These are phyloP conservation scores for Stomatorhinus walkeri DNA, from an alignment of 2,797 vertebrate species.

Conservation along the genomic window DNA sequence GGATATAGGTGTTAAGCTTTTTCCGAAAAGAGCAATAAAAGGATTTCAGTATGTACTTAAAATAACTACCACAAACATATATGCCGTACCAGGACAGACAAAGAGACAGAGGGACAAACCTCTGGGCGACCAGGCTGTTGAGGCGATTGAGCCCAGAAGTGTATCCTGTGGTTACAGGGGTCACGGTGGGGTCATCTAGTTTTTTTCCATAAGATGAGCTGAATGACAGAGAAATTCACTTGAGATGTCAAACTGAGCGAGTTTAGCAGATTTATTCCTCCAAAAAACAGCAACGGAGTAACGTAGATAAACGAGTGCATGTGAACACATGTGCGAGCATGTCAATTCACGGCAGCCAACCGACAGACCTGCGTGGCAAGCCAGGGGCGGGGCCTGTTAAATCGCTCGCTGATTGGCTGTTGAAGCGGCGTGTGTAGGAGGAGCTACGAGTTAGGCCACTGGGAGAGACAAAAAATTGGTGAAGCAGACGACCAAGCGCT, in stretches of 20 bases:
- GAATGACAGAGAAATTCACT: slow-evolving; percentile 14
- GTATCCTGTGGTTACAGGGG: slow-evolving; percentile 57
- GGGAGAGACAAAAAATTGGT: slow-evolving; percentile 19
- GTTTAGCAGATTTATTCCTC: neutral
- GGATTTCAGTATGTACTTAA: neutral
- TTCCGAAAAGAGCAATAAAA: neutral
- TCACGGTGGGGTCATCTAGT: slow-evolving; percentile 61
- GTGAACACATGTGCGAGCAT: neutral
- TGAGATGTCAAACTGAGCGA: neutral
- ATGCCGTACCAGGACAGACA: neutral
- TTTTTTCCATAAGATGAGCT: slow-evolving; percentile 70
- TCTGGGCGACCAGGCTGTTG: slow-evolving; percentile 57
- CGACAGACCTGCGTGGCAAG: slow-evolving; percentile 67
- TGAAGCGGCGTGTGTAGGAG: slow-evolving; percentile 66
- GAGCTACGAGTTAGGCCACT: slow-evolving; percentile 69
- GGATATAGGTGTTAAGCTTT: neutral
- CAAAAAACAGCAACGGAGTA: neutral
- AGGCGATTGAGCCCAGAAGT: slow-evolving; percentile 58
- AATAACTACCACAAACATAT: neutral
- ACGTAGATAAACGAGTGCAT: neutral
- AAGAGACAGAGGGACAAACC: slow-evolving; percentile 40
- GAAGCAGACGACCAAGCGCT: neutral
- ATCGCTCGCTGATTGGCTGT: slow-evolving; percentile 63
- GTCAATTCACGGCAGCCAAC: slow-evolving; percentile 17
- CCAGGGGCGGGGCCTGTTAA: slow-evolving; percentile 55